Conservation (phyloP, 2,888 invertebrate genomes). For the Lasiommata megera region DNA sequence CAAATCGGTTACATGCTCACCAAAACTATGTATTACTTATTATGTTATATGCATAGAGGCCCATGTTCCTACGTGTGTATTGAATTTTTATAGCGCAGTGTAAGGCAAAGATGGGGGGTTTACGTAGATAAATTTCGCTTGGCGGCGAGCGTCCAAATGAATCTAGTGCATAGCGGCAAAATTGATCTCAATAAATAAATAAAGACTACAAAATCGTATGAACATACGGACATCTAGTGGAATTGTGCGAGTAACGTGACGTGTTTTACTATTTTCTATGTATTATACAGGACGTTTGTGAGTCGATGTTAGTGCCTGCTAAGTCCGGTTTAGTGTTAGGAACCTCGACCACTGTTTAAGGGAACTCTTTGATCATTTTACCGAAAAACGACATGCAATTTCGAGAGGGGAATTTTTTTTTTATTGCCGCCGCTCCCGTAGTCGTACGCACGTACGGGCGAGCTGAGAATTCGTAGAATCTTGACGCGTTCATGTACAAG, state of each 20-base stretch:
- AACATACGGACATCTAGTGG: constrained; percentile 71
- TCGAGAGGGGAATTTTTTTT: constrained; percentile 57
- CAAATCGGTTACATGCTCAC: background rate
- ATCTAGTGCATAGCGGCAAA: constrained; percentile 68
- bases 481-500: constrained; percentile 48
- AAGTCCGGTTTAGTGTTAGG: constrained; percentile 66
- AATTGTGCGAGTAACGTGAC: constrained; percentile 73
- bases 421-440: constrained; percentile 33
- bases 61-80: constrained; percentile 42
- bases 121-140: constrained; percentile 35
- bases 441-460: constrained; percentile 15
- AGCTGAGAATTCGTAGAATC: constrained; percentile 51
- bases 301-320: constrained; percentile 73
- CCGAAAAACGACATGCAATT: constrained; percentile 63
- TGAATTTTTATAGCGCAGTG: constrained; percentile 22
- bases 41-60: constrained; percentile 21
- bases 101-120: constrained; percentile 39
- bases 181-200: constrained; percentile 77
- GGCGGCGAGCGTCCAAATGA: constrained; percentile 49
- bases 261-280: constrained; percentile 75
- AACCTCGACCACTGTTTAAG: constrained; percentile 63
- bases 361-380: constrained; percentile 64
- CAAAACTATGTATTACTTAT: constrained; percentile 11
- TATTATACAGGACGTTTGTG: constrained; percentile 61
- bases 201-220: constrained; percentile 61